Evolutionary conservation across 2,113 vertebrate genomes (phyloP).

Genomic region (Craseonycteris thonglongyai): DNA sequence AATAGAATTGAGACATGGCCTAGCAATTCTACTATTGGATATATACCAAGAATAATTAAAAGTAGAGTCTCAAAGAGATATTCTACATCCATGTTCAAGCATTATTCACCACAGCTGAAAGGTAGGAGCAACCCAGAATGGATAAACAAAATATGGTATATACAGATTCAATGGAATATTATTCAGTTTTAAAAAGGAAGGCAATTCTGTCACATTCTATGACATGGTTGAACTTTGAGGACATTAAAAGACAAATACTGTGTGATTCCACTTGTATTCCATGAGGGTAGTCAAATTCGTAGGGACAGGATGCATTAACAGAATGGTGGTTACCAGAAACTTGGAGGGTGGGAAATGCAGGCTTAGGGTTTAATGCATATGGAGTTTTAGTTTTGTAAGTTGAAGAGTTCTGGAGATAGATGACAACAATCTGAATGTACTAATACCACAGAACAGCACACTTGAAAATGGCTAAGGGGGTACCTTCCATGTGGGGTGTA

Average conservation of each 20-base stretch:
- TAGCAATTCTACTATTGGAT: not conserved
- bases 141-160: not conserved
- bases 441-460: not conserved
- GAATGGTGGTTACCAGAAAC: not conserved
- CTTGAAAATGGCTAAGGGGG: not conserved
- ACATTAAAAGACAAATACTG: not conserved
- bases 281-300: not conserved
- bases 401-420: not conserved
- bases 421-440: not conserved
- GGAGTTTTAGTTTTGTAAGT: not conserved
- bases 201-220: not conserved
- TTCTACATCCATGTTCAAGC: not conserved
- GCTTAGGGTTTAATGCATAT: not conserved
- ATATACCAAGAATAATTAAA: not conserved
- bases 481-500: not conserved
- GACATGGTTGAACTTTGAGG: not conserved
- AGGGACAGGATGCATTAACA: not conserved
- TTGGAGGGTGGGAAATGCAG: not conserved
- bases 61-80: not conserved
- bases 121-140: rapidly evolving
- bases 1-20: not conserved
- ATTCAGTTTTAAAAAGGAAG: not conserved
- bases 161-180: not conserved
- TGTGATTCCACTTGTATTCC: not conserved
- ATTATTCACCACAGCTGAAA: not conserved